Evolutionary conservation across 2,888 invertebrate genomes (phyloP).

Genomic region (Limnephilus rhombicus): DNA sequence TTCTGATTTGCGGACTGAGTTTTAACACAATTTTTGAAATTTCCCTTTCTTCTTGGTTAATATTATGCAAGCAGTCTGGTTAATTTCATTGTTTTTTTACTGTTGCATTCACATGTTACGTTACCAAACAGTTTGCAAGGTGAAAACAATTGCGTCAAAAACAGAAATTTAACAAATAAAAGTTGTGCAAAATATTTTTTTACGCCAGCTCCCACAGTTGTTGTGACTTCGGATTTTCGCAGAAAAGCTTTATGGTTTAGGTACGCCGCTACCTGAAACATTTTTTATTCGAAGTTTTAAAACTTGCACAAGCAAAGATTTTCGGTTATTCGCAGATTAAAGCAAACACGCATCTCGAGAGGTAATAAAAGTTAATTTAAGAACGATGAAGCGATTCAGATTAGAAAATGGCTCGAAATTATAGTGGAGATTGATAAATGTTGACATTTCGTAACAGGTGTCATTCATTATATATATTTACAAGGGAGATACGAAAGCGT

Average conservation of each 20-base stretch:
- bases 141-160: neutral
- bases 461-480: neutral
- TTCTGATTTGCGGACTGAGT: too few species aligned
- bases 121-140: too few species aligned
- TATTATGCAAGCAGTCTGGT: too few species aligned
- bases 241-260: neutral
- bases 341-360: neutral
- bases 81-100: too few species aligned
- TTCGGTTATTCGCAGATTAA: neutral
- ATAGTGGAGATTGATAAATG: neutral
- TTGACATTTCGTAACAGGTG: slow-evolving; percentile 14
- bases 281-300: neutral
- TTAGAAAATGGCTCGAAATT: neutral
- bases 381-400: neutral
- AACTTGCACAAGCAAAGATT: neutral
- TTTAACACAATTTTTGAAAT: too few species aligned
- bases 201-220: neutral
- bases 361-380: neutral
- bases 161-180: neutral
- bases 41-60: too few species aligned
- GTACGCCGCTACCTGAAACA: neutral
- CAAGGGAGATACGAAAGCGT: neutral
- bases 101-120: too few species aligned
- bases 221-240: neutral
- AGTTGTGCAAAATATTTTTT: neutral